Conservation (phyloP, 1,140 invertebrate species). For the Polypedilum pembai region DNA sequence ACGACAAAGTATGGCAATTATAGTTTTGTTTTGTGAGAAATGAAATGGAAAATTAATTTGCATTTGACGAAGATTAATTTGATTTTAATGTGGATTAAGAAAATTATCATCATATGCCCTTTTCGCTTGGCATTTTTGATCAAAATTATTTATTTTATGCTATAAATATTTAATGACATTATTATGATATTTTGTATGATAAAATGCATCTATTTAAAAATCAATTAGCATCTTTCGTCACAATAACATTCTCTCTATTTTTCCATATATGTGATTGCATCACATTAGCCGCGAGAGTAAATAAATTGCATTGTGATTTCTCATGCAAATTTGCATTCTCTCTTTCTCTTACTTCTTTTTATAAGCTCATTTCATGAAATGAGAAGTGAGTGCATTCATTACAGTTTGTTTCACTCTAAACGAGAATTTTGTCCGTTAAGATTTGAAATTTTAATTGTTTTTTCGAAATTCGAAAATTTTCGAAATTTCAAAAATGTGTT, state of each 20-base stretch:
- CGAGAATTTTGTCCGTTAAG: too few relatives aligned
- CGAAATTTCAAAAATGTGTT: too few relatives aligned
- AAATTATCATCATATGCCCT: not conserved
- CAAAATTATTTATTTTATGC: not conserved
- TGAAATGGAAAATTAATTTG: conserved; percentile 1
- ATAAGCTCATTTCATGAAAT: too few relatives aligned
- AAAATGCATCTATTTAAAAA: not conserved
- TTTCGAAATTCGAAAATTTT: too few relatives aligned
- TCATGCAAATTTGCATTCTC: too few relatives aligned
- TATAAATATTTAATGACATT: not conserved
- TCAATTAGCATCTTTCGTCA: conserved; percentile 12
- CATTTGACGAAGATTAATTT: conserved; percentile 6
- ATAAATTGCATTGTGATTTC: too few relatives aligned
- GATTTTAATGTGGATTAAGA: not conserved
- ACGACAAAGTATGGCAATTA: not conserved
- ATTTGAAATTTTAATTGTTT: too few relatives aligned
- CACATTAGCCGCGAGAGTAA: not conserved
- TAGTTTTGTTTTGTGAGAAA: not conserved
- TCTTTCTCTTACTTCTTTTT: too few relatives aligned
- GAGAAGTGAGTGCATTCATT: too few relatives aligned
- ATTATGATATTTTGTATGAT: not conserved
- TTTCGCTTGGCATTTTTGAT: not conserved
- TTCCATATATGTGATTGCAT: not conserved
- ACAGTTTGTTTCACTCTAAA: too few relatives aligned
- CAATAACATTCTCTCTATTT: not conserved